Evolutionary conservation across 1,140 invertebrate species (phyloP).

Genomic region (Drosophila lini): DNA sequence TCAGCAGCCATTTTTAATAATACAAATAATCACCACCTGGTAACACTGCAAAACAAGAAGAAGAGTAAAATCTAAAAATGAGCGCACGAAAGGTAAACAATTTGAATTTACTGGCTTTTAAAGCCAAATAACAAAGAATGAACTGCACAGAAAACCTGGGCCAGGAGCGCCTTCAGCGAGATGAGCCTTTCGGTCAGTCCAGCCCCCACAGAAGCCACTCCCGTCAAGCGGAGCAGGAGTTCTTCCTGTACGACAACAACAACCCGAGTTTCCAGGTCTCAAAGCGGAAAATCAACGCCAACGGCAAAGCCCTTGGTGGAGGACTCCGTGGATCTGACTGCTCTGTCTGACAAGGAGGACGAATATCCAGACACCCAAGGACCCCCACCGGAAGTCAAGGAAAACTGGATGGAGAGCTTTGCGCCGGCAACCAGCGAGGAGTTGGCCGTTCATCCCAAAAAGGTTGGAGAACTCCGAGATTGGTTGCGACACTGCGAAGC

Average conservation of each 20-base stretch:
- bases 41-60: constrained; percentile 6
- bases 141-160: constrained; percentile 57
- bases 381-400: constrained; percentile 10
- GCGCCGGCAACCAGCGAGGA: constrained; percentile 85
- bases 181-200: constrained; percentile 35
- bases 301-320: neutral
- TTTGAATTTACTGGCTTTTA: constrained; percentile 29
- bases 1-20: neutral
- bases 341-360: constrained; percentile 9
- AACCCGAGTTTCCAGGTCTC: constrained; percentile 4
- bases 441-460: constrained; percentile 87
- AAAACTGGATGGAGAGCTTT: constrained; percentile 86
- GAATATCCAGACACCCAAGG: neutral
- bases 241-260: constrained; percentile 9
- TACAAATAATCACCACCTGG: neutral
- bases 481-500: constrained; percentile 85
- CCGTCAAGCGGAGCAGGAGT: constrained; percentile 50
- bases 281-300: constrained; percentile 5
- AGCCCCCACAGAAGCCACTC: neutral
- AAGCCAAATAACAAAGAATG: neutral
- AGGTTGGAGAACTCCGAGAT: constrained; percentile 87
- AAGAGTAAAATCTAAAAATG: constrained; percentile 40
- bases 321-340: constrained; percentile 49
- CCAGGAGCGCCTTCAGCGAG: constrained; percentile 59
- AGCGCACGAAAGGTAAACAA: constrained; percentile 76